Base-by-base conservation (phyloP, 2,888 invertebrate genomes). In the Galerucella nymphaeae region DNA sequence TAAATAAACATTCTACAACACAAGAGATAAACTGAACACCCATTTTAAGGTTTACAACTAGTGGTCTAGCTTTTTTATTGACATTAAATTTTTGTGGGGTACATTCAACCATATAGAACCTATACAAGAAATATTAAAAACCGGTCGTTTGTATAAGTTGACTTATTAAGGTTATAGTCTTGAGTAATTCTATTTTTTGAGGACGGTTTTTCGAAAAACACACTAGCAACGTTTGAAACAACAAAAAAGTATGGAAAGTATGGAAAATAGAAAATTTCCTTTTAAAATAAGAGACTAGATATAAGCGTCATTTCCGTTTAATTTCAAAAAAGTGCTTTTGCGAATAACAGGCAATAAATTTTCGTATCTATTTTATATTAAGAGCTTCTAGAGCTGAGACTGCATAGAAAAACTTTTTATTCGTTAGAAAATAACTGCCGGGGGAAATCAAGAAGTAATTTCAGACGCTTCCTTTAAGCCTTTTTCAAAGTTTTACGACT, bases 391-490 rank as follows among this genome's bases (percentile, higher is more conserved):
- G 59, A 38, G 16, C 16, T 38, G 13, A 30, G 8, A 62, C 9
- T 13, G 38, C 13, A 16, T 14, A 66, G 53, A 64, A 67, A 70
- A 73, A 73, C 61, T 73, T 73, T 73, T 70, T 66, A 73, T 59
- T 66, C 69, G 61, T 62, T 30, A 57, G 69, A 57, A 69, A 69
- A 79, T 78, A 79, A 79, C 70, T 77, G 77, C 76, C 80, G 71
- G 57, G 80, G 80, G 79, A 80, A 80, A 80, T 80, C 80, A 80
- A 75, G 78, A 75, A 75, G 75, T 77, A 77, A 77, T 77, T 76
- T 75, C 72, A 75, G 76, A 73, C 73, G 73, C 74, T 70, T 76
- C 67, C 67, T 76, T 70, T 76, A 74, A 76, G 75, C 75, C 73
- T 76, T 73, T 70, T 64, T 72, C 70, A 53, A 74, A 76, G 70